Conservation (phyloP, 2,113 vertebrate species). For the Caranx ignobilis region DNA sequence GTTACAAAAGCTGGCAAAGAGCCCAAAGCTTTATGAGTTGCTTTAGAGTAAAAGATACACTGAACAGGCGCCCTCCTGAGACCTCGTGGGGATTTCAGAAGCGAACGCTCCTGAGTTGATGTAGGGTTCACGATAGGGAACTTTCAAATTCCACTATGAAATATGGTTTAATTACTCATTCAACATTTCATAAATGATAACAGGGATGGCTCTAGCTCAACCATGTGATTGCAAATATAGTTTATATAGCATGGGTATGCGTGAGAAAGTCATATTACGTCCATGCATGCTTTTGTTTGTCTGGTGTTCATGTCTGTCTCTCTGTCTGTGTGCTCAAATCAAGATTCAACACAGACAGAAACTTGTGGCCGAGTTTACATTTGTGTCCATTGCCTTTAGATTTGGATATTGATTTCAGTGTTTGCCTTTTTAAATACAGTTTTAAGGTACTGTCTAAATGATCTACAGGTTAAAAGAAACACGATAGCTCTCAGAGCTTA, state of each 20-base stretch:
- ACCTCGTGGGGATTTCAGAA: slow-evolving; percentile 13
- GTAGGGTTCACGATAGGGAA: neutral
- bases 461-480: neutral
- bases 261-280: slow-evolving; percentile 19
- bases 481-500: neutral
- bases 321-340: neutral
- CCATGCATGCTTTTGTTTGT: slow-evolving; percentile 9
- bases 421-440: neutral
- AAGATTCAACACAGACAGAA: neutral
- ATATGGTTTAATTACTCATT: slow-evolving; percentile 18
- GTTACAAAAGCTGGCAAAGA: slow-evolving; percentile 25
- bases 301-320: neutral
- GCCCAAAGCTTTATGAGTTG: slow-evolving; percentile 29
- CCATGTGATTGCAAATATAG: slow-evolving; percentile 13
- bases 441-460: neutral
- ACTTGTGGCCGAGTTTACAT: neutral
- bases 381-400: neutral
- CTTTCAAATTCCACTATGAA: neutral
- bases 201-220: neutral
- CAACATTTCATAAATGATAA: neutral
- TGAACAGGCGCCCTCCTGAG: slow-evolving; percentile 3
- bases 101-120: slow-evolving; percentile 7
- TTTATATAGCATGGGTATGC: slow-evolving; percentile 6
- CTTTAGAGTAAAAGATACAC: slow-evolving; percentile 23
- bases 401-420: neutral